phyloP scores from a whole-genome alignment of 2,888 invertebrate species.

The Griposia aprilina region DNA sequence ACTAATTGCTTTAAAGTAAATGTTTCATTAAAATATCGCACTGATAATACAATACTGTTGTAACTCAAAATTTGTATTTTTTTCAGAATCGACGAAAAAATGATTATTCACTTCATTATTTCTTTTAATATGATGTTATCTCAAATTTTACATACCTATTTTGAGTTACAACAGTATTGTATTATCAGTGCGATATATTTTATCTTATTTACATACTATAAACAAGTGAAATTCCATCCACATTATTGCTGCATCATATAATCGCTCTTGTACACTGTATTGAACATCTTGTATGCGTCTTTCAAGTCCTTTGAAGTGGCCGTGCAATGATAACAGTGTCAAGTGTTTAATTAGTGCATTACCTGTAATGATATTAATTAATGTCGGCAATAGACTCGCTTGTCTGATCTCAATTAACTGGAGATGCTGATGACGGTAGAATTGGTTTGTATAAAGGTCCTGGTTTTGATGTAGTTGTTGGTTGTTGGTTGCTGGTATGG shows the following conservation, averaged over 20 bases:
- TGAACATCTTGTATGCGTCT: not conserved
- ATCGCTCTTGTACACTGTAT: not conserved
- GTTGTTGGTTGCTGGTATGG: too few species aligned
- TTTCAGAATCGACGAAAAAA: too few species aligned
- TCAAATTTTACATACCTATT: too few species aligned
- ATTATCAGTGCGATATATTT: not conserved
- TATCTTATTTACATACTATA: not conserved
- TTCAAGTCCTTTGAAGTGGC: conserved; percentile 26
- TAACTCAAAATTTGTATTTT: too few species aligned
- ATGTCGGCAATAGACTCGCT: conserved; percentile 8
- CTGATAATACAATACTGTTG: too few species aligned
- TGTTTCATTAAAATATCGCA: not conserved
- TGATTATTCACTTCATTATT: too few species aligned
- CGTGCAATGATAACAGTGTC: conserved; percentile 20
- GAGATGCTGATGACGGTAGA: not conserved
- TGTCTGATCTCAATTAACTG: conserved; percentile 33
- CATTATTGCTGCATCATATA: not conserved
- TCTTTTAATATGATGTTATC: too few species aligned
- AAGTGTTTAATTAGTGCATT: conserved; percentile 52
- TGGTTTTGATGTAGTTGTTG: not conserved
- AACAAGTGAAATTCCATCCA: not conserved
- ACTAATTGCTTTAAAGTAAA: not conserved
- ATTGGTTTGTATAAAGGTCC: not conserved
- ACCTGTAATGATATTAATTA: conserved; percentile 41
- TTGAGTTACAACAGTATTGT: too few species aligned